Base-by-base conservation (phyloP, 2,113 vertebrate genomes). In the Lota lota region DNA sequence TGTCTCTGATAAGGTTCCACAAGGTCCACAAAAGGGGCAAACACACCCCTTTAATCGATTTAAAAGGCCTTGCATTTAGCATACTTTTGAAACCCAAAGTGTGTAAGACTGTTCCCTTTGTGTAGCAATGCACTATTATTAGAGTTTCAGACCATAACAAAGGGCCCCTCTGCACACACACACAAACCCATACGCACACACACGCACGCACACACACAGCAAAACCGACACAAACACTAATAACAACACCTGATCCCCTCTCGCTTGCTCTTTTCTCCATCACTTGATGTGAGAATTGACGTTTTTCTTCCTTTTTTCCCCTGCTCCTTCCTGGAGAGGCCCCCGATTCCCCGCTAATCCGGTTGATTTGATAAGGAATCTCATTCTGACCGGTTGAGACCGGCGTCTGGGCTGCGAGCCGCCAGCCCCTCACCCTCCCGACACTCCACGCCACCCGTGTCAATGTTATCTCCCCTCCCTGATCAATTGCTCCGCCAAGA, bases 301-400 rank as follows among this genome's bases (percentile, higher is more conserved):
- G 22, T 84, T 89, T 77, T 77, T 78, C 76, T 63, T 73, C 76
- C 68, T 68, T 15, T 51, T 67, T 78, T 83, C 76, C 78, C 68
- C 66, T 16, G 40, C 69, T 79, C 85, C 40, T 47, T 47, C 40
- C 40, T 1, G 12, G 6, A 47, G 40, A 47, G 40, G 10, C 40
- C 12, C 40, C 40, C 40, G 40, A 8, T 14, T 47, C 40, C 40
- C 40, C 40, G 10, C 40, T 90, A 90, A 90, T 90, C 87, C 83
- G 72, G 58, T 66, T 85, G 83, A 85, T 89, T 88, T 88, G 89
- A 90, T 90, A 90, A 89, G 86, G 73, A 87, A 87, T 88, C 86
- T 87, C 83, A 85, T 85, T 85, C 81, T 67, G 36, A 74, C 70
- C 69, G 6, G 69, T 40, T 64, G 61, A 66, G 72, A 69, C 40